Percentiles rank a stretch among this genome's conserved stretches.
Conservation (phyloP, 2,797 vertebrate genomes). For the Hemitrygon akajei region DNA sequence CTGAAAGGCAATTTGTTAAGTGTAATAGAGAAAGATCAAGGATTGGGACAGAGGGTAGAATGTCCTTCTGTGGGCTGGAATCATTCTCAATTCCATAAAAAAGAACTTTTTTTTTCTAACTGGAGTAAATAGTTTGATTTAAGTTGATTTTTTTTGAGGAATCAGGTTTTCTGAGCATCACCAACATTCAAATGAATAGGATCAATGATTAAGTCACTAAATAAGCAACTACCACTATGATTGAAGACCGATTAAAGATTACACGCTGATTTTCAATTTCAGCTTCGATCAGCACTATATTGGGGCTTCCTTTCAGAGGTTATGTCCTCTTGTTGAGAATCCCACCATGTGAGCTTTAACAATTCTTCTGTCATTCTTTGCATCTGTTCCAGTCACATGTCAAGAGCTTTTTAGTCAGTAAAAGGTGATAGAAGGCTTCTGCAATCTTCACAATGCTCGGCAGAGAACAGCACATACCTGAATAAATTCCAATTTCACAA, state of each 20-base stretch:
- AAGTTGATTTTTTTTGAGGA: neutral
- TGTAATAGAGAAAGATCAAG: too few relatives aligned
- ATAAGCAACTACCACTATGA: neutral
- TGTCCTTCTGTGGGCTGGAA: too few relatives aligned
- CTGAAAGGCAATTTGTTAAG: too few relatives aligned
- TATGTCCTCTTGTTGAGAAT: neutral
- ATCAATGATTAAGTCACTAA: neutral
- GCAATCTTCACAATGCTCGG: neutral
- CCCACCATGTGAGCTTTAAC: neutral
- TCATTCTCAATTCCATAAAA: neutral
- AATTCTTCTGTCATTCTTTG: neutral
- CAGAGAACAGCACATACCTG: neutral
- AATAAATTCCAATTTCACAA: neutral
- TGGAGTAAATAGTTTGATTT: neutral
- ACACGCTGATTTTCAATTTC: neutral
- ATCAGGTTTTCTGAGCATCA: too few relatives aligned
- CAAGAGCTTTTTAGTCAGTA: neutral
- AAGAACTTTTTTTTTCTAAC: neutral
- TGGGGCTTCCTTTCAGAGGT: neutral
- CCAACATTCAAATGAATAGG: neutral
- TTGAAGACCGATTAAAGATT: neutral
- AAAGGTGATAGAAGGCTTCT: neutral
- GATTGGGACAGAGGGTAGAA: too few relatives aligned
- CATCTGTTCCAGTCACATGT: neutral
- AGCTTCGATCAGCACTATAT: neutral